Evolutionary conservation across 2,888 invertebrate species (phyloP).

Genomic region (Falcaria lacertinaria): DNA sequence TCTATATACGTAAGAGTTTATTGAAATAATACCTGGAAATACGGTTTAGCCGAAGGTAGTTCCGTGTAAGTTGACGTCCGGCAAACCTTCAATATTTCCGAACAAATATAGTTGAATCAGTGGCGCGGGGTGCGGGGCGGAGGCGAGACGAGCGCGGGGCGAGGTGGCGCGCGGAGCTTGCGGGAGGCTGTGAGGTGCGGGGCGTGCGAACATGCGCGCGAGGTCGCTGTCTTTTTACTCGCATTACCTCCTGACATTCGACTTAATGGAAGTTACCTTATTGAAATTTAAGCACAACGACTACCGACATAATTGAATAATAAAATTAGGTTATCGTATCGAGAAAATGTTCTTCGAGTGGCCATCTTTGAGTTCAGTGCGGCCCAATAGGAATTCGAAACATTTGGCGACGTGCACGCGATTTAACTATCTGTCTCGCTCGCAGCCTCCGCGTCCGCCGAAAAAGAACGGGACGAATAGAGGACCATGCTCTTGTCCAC

Average conservation of each 20-base stretch:
- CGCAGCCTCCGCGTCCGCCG: conserved; percentile 14
- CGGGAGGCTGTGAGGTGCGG: conserved; percentile 1
- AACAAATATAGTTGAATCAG: conserved; percentile 67
- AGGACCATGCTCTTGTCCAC: conserved; percentile 57
- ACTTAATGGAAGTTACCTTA: conserved; percentile 69
- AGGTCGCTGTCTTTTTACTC: conserved; percentile 72
- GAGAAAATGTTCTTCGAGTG: conserved; percentile 69
- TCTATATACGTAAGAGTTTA: conserved; percentile 41
- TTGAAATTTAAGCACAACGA: conserved; percentile 72
- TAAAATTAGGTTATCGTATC: conserved; percentile 77
- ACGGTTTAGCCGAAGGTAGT: conserved; percentile 67
- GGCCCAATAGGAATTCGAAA: conserved; percentile 73
- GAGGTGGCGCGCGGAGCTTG: conserved; percentile 16
- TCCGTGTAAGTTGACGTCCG: conserved; percentile 74
- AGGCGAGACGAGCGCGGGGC: background rate
- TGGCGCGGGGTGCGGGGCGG: conserved; percentile 20
- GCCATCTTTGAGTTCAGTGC: conserved; percentile 73
- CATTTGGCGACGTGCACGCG: conserved; percentile 46
- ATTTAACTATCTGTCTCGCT: conserved; percentile 52
- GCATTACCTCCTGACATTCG: conserved; percentile 71
- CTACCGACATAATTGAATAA: conserved; percentile 65
- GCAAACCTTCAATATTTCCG: conserved; percentile 77
- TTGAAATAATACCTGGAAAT: conserved; percentile 67
- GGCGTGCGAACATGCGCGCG: conserved; percentile 58
- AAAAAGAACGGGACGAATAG: conserved; percentile 60